These are phyloP conservation scores for Aradus depressus DNA, from an alignment of 2,888 invertebrate species.

Conservation along the genomic window DNA sequence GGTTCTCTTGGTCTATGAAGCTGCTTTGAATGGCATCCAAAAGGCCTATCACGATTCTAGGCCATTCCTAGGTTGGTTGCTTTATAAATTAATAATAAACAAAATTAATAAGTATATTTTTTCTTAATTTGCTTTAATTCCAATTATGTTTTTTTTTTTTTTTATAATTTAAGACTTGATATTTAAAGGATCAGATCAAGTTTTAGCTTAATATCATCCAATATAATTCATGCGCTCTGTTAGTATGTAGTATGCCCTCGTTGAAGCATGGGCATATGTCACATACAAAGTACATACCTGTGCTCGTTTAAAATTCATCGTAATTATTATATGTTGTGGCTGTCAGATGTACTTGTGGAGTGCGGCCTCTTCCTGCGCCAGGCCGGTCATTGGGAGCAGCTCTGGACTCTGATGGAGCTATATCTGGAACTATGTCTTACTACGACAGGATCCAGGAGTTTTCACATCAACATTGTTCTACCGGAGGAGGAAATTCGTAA, in stretches of 20 bases:
- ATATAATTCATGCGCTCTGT: no score
- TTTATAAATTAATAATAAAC: no score
- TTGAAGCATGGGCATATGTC: no score
- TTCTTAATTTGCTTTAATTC: no score
- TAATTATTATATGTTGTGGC: conserved; percentile 3
- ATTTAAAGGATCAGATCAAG: no score
- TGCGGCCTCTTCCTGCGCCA: conserved; percentile 52
- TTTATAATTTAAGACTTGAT: no score
- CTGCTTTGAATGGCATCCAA: conserved; percentile 15
- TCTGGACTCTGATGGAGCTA: conserved; percentile 58
- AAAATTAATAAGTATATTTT: no score
- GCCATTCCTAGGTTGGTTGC: conserved; percentile 16
- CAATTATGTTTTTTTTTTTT: no score
- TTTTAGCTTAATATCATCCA: no score
- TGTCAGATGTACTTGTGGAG: conserved; percentile 39
- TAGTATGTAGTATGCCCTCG: no score
- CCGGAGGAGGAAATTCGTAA: conserved; percentile 25
- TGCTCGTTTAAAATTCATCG: no score
- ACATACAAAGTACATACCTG: no score
- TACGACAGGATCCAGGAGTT: conserved; percentile 30
- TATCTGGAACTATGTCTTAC: conserved; percentile 53
- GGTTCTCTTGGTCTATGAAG: conserved; percentile 17
- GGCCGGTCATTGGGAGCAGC: conserved; percentile 61
- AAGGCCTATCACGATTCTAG: conserved; percentile 2
- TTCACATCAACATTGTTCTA: conserved; percentile 28